These are phyloP conservation scores for Sycophaga agraensis DNA, from an alignment of 1,140 invertebrate species.

Conservation along the genomic window DNA sequence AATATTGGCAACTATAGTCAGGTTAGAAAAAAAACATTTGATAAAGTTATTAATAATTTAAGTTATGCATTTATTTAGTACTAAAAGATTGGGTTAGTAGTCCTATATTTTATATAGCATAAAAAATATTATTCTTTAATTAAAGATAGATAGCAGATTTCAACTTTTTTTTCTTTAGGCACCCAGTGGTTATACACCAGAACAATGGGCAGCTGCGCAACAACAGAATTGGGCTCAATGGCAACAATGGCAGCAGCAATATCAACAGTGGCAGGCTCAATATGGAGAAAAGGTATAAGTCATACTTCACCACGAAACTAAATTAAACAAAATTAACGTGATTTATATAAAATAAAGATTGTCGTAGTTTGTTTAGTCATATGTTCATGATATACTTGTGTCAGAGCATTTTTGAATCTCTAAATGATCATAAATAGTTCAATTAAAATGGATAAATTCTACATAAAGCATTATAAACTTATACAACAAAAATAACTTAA, in stretches of 20 bases:
- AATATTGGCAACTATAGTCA: too few species aligned
- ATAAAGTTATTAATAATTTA: too few species aligned
- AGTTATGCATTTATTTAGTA: background rate
- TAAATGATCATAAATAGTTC: too few species aligned
- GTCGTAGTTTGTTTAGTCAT: too few species aligned
- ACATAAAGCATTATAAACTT: too few species aligned
- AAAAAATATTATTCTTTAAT: background rate
- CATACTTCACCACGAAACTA: too few species aligned
- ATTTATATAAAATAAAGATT: background rate
- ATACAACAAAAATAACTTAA: too few species aligned
- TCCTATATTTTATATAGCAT: background rate
- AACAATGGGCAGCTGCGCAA: conserved; percentile 70
- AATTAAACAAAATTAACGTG: background rate
- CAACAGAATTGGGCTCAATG: conserved; percentile 82
- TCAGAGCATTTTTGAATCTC: too few species aligned
- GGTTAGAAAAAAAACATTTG: too few species aligned
- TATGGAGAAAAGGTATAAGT: conserved; percentile 79
- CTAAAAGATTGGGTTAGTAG: too few species aligned
- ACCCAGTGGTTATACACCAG: conserved; percentile 66
- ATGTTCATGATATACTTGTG: too few species aligned
- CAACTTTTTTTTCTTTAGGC: conserved; percentile 41
- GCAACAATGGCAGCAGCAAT: conserved; percentile 82
- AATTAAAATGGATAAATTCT: too few species aligned
- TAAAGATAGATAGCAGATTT: background rate
- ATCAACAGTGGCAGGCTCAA: conserved; percentile 80